Evolutionary conservation across 2,113 vertebrate genomes (phyloP), one percentile per base, ranked within the genome.

Genomic region (Gnathonemus echidnorhynchus): DNA sequence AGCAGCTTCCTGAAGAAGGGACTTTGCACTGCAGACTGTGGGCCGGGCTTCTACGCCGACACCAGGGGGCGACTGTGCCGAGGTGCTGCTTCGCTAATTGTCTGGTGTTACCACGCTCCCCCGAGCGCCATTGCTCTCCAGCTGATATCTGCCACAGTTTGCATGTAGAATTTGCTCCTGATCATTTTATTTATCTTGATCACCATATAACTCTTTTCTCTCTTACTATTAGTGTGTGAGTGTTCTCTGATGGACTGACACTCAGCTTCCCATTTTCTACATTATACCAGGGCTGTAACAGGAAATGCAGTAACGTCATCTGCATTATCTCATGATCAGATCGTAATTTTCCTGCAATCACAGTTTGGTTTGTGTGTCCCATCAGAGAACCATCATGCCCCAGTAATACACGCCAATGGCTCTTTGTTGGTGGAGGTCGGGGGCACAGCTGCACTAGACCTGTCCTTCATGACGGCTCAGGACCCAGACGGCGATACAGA

Each of bases 401-500:
- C 89, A 0, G 90, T 91, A 83, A 95, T 98, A 87, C 94, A 86
- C 0, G 91, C 93, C 88, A 96, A 95, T 84, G 93, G 96, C 0
- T 96, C 97, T 8, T 94, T 99, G 52, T 91, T 92, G 62, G 96
- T 99, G 5, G 96, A 95, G 0, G 95, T 98, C 0, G 97, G 97
- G 0, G 96, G 96, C 0, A 90, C 93, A 1, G 95, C 92, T 80
- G 94, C 95, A 0, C 93, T 99, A 27, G 92, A 93, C 46, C 89
- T 92, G 2, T 89, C 94, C 21, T 91, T 98, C 48, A 93, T 99
- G 92, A 94, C 93, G 0, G 89, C 94, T 2, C 89, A 89, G 2
- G 97, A 95, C 2, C 83, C 87, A 0, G 96, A 93, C 39, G 92
- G 92, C 62, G 91, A 90, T 0, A 17, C 91, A 0, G 94, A 95